phyloP scores from a whole-genome alignment of 2,888 invertebrate species.

The Gnatocerus cornutus region DNA sequence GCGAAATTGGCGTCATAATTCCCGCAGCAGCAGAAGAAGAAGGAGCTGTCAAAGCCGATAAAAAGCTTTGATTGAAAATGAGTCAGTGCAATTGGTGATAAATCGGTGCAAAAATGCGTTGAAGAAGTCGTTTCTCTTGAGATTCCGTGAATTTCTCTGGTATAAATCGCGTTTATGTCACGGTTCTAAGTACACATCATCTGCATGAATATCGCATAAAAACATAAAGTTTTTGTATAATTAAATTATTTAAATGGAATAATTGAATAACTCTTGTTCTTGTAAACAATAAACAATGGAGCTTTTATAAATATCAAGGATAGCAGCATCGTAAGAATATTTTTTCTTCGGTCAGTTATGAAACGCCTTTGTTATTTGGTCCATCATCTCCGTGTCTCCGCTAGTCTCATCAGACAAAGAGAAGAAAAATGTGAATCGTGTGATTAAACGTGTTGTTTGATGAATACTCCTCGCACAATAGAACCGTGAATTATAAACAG shows the following conservation, averaged over 20 bases:
- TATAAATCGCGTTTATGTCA: neutral
- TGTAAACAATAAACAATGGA: constrained; percentile 48
- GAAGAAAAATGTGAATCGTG: constrained; percentile 38
- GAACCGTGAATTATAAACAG: constrained; percentile 42
- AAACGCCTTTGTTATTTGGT: constrained; percentile 45
- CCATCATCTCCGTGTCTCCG: constrained; percentile 33
- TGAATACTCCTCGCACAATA: constrained; percentile 38
- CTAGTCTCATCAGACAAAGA: constrained; percentile 27
- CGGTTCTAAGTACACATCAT: constrained; percentile 7
- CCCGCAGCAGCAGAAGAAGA: no score
- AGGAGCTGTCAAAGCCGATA: no score
- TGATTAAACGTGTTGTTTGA: constrained; percentile 48
- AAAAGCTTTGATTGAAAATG: no score
- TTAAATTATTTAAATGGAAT: constrained; percentile 31
- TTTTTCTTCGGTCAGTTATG: constrained; percentile 34
- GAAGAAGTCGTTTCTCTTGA: neutral
- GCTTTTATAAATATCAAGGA: constrained; percentile 48
- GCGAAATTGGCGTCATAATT: no score
- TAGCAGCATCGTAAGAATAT: constrained; percentile 35
- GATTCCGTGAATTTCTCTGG: neutral
- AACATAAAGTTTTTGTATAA: constrained; percentile 27
- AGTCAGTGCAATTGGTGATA: no score
- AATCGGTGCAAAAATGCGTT: no score
- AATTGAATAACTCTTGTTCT: constrained; percentile 16
- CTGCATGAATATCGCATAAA: constrained; percentile 6